Conservation (phyloP, 2,888 invertebrate species). For the Bibio marci region DNA sequence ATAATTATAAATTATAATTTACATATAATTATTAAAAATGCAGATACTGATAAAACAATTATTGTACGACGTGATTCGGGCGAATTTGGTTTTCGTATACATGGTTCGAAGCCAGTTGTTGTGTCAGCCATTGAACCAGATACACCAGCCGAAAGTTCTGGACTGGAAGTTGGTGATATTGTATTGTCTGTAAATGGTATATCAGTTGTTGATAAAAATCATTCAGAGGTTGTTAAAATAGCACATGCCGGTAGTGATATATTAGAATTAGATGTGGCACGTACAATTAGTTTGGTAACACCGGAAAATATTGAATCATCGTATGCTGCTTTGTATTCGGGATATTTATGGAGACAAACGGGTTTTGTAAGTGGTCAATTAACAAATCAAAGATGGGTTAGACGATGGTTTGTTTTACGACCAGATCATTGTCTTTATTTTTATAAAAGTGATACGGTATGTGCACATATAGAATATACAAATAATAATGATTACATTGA, state of each 20-base stretch:
- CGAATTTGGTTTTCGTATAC: slow-evolving; percentile 89
- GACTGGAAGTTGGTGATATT: slow-evolving; percentile 86
- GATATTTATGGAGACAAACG: slow-evolving; percentile 61
- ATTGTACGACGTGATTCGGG: slow-evolving; percentile 66
- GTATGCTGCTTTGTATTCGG: slow-evolving; percentile 46
- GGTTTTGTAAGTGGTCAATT: slow-evolving; percentile 34
- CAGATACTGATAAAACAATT: slow-evolving; percentile 80
- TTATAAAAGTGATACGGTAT: slow-evolving; percentile 80
- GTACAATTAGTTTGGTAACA: slow-evolving; percentile 67
- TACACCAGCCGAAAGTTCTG: slow-evolving; percentile 83
- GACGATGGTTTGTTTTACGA: slow-evolving; percentile 80
- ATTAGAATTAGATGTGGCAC: slow-evolving; percentile 70
- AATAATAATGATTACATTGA: neutral
- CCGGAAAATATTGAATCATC: slow-evolving; percentile 44
- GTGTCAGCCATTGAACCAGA: slow-evolving; percentile 89
- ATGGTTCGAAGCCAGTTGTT: slow-evolving; percentile 90
- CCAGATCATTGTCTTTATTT: slow-evolving; percentile 88
- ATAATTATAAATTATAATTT: slow-evolving; percentile 4
- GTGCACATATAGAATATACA: slow-evolving; percentile 18
- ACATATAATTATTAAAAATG: too few species aligned
- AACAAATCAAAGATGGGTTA: slow-evolving; percentile 54
- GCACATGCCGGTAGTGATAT: slow-evolving; percentile 79
- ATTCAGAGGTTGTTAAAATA: slow-evolving; percentile 83
- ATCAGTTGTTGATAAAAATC: slow-evolving; percentile 80
- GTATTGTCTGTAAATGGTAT: slow-evolving; percentile 81